These are phyloP conservation scores for Trogon melanurus DNA, from an alignment of 2,113 vertebrate genomes.

Conservation along the genomic window DNA sequence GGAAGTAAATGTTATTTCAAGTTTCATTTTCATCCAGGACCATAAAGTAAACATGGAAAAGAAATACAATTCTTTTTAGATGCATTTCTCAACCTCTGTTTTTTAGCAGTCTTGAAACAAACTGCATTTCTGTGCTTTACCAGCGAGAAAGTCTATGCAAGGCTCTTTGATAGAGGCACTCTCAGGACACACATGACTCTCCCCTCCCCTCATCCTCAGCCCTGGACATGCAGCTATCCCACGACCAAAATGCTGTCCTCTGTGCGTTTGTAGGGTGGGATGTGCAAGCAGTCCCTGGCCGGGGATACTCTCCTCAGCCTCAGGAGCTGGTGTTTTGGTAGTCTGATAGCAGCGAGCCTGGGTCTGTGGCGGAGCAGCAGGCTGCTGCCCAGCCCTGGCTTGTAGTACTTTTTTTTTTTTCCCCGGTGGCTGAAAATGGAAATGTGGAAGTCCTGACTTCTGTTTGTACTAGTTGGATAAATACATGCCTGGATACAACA, in stretches of 20 bases:
- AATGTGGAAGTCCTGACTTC: not conserved
- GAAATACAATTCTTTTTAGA: slow-evolving; percentile 35
- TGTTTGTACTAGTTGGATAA: not conserved
- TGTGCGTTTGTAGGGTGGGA: not conserved
- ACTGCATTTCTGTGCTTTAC: not conserved
- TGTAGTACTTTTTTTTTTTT: not conserved
- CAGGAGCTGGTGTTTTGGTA: not conserved
- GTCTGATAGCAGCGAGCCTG: not conserved
- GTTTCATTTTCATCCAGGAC: not conserved
- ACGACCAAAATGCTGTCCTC: not conserved
- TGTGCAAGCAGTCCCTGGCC: not conserved
- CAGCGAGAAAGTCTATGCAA: not conserved
- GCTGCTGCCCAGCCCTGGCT: not conserved
- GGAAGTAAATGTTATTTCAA: slow-evolving; percentile 52
- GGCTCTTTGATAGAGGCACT: not conserved
- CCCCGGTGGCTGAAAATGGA: slow-evolving; percentile 3
- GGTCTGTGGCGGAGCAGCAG: not conserved
- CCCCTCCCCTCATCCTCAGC: not conserved
- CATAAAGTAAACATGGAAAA: slow-evolving; percentile 44
- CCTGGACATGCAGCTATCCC: not conserved
- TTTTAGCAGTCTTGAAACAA: slow-evolving; percentile 38
- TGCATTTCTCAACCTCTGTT: slow-evolving; percentile 17
- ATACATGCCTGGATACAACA: not conserved
- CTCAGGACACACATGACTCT: not conserved
- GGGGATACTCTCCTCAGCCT: not conserved